phyloP scores from a whole-genome alignment of 2,113 vertebrate species.

The Rousettus leschenaultii region DNA sequence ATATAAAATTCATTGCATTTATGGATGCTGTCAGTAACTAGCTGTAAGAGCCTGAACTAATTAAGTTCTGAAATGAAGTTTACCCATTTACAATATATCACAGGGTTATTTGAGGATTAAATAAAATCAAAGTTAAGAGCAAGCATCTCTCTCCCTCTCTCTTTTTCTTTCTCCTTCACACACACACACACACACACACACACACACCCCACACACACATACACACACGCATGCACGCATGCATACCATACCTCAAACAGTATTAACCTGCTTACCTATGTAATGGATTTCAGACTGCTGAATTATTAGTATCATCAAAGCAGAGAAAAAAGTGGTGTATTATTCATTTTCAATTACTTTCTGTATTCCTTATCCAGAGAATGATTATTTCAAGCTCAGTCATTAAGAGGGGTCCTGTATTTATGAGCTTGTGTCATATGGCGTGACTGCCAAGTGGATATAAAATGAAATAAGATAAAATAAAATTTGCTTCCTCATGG shows the following conservation, averaged over 20 bases:
- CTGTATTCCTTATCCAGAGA: conserved; percentile 3
- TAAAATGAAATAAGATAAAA: conserved; percentile 38
- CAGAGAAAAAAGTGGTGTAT: background rate
- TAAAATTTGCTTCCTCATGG: background rate
- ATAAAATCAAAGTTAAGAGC: background rate
- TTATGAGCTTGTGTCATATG: background rate
- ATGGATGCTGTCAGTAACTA: background rate
- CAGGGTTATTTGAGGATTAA: background rate
- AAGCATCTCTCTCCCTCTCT: background rate
- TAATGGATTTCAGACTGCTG: background rate
- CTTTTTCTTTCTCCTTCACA: too few species aligned
- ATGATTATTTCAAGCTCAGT: background rate
- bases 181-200: background rate
- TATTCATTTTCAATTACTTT: conserved; percentile 21
- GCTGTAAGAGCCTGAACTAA: background rate
- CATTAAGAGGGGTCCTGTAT: background rate
- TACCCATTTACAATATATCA: background rate
- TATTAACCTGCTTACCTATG: background rate
- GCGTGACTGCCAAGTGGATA: background rate
- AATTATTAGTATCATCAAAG: background rate
- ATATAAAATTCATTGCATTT: background rate
- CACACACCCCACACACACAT: background rate
- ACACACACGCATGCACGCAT: background rate
- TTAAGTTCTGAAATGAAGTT: background rate
- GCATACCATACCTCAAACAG: background rate